Evolutionary conservation across 2,113 vertebrate species (phyloP).

Genomic region (Sphaerodactylus townsendi): DNA sequence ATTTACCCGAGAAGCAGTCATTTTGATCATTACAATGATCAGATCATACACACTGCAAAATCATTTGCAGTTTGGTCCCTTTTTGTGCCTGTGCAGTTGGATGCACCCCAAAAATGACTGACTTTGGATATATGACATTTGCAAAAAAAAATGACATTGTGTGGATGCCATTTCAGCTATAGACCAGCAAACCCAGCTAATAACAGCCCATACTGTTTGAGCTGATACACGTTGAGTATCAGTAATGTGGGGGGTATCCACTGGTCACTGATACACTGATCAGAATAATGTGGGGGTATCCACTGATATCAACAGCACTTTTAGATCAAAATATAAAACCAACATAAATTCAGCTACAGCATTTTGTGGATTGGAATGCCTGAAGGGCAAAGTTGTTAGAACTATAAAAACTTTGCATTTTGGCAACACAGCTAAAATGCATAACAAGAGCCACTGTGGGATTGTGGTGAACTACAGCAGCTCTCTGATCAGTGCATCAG

Average conservation of each 20-base stretch:
- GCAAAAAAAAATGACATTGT: neutral
- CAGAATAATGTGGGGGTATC: neutral
- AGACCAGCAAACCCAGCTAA: neutral
- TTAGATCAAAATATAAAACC: neutral
- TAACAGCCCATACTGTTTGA: neutral
- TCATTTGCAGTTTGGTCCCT: no score
- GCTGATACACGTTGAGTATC: no score
- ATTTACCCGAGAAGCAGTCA: no score
- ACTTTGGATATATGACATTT: neutral
- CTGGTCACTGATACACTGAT: no score
- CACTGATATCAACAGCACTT: neutral
- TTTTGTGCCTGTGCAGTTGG: no score
- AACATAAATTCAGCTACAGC: slow-evolving; percentile 1
- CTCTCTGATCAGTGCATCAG: slow-evolving; percentile 1
- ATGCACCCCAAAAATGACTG: no score
- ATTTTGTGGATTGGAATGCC: neutral
- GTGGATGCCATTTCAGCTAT: neutral
- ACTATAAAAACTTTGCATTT: neutral
- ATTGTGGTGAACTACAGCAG: slow-evolving; percentile 3
- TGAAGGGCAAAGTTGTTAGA: neutral
- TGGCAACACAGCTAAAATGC: neutral
- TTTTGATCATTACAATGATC: no score
- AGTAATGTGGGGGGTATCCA: neutral
- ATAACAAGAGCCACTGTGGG: neutral
- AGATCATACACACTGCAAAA: no score